These are phyloP conservation scores for Falco biarmicus DNA, from an alignment of 2,797 vertebrate genomes.

Conservation along the genomic window DNA sequence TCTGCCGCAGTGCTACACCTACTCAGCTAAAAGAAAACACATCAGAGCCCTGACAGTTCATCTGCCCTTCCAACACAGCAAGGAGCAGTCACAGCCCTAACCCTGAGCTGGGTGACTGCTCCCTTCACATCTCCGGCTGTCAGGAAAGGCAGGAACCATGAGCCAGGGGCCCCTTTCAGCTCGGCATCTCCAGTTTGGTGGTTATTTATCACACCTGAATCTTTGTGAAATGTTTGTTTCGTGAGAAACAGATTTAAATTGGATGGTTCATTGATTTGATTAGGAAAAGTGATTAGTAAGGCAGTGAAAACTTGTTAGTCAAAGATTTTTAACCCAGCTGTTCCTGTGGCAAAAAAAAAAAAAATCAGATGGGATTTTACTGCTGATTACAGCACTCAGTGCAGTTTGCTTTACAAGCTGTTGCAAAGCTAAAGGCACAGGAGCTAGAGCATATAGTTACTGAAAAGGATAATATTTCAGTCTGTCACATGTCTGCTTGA, in stretches of 20 bases:
- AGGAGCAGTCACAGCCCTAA: not conserved
- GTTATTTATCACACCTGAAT: not conserved
- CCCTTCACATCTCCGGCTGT: not conserved
- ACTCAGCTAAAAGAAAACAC: not conserved
- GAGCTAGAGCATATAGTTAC: not conserved
- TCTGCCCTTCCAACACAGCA: not conserved
- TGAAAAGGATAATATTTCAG: not conserved
- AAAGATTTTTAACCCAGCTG: slow-evolving; percentile 57
- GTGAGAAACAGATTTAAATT: slow-evolving; percentile 37
- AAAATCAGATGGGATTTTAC: not conserved
- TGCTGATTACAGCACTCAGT: not conserved
- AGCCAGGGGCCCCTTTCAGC: not conserved
- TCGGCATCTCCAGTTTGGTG: not conserved
- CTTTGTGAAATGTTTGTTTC: not conserved
- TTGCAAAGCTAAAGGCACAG: not conserved
- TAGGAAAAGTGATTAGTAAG: slow-evolving; percentile 17
- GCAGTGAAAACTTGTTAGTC: slow-evolving; percentile 22
- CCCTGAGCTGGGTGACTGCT: not conserved
- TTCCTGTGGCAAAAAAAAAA: not conserved
- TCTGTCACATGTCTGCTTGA: not conserved
- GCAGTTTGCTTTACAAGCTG: slow-evolving; percentile 12
- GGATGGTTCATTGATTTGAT: slow-evolving; percentile 34
- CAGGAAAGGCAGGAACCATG: not conserved
- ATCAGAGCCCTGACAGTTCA: not conserved
- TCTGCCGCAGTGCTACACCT: not conserved